Conservation (phyloP, 1,140 invertebrate genomes). For the Drosophila chauvacae region DNA sequence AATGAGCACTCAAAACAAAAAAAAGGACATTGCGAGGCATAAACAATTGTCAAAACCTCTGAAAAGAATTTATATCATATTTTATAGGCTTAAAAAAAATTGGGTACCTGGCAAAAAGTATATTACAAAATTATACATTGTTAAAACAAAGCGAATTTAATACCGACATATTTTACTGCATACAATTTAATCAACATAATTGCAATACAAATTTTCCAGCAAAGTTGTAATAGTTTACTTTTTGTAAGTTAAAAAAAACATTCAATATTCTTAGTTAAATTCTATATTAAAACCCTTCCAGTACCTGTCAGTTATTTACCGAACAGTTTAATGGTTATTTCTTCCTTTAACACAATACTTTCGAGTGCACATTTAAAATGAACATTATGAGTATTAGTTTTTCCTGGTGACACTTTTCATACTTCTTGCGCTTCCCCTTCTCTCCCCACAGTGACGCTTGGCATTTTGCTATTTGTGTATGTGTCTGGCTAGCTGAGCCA, state of each 20-base stretch:
- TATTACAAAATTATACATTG: too few relatives aligned
- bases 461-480: slow-evolving; percentile 26
- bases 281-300: neutral
- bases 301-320: neutral
- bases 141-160: too few relatives aligned
- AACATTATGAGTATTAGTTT: slow-evolving; percentile 28
- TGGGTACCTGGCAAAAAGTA: neutral
- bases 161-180: too few relatives aligned
- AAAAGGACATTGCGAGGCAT: neutral
- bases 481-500: slow-evolving; percentile 26
- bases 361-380: slow-evolving; percentile 23
- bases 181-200: neutral
- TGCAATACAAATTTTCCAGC: neutral
- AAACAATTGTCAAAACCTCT: neutral
- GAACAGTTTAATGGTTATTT: neutral
- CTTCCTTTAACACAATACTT: slow-evolving; percentile 3
- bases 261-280: neutral
- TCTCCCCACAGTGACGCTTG: slow-evolving; percentile 12
- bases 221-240: neutral
- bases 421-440: slow-evolving; percentile 8
- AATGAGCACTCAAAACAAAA: neutral
- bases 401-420: slow-evolving; percentile 49
- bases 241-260: neutral
- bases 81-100: too few relatives aligned
- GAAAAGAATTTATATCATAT: too few relatives aligned